Conservation (phyloP, 1,140 invertebrate species). For the Apis cerana region DNA sequence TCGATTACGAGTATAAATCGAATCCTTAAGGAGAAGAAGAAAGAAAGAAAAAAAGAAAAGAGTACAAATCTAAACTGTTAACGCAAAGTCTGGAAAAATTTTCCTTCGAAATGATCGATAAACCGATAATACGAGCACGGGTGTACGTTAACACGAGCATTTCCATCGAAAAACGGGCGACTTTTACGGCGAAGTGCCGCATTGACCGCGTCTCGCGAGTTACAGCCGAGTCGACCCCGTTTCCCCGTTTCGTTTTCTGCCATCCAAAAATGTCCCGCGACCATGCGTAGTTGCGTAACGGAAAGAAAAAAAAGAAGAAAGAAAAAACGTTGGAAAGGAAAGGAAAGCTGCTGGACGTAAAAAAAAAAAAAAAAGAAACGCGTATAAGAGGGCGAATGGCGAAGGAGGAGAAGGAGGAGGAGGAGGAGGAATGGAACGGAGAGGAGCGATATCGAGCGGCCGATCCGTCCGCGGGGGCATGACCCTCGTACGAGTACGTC, state of each 20-base stretch:
- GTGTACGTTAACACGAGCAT: too few relatives aligned
- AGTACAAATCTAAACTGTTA: too few relatives aligned
- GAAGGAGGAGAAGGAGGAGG: background rate
- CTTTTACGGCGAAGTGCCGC: too few relatives aligned
- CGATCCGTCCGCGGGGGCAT: conserved; percentile 39
- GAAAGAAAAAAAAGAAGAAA: background rate
- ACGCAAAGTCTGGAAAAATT: too few relatives aligned
- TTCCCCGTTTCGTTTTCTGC: background rate
- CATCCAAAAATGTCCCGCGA: background rate
- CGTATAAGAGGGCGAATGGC: background rate
- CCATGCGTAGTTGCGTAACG: background rate
- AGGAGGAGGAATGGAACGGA: background rate
- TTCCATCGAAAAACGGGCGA: too few relatives aligned
- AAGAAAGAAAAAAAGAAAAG: too few relatives aligned
- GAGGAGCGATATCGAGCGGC: conserved; percentile 31
- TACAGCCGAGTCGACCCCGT: too few relatives aligned
- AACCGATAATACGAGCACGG: too few relatives aligned
- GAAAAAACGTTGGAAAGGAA: background rate
- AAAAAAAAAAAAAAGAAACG: background rate
- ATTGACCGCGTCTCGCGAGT: too few relatives aligned
- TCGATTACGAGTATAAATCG: too few relatives aligned
- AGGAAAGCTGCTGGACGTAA: background rate
- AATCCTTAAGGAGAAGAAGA: too few relatives aligned
- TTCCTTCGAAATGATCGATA: too few relatives aligned
- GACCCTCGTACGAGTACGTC: conserved; percentile 38